A percentile compares a stretch with the other conserved stretches of the same genome.
Conservation (phyloP, 2,888 invertebrate genomes). For the Drosophila monieri region DNA sequence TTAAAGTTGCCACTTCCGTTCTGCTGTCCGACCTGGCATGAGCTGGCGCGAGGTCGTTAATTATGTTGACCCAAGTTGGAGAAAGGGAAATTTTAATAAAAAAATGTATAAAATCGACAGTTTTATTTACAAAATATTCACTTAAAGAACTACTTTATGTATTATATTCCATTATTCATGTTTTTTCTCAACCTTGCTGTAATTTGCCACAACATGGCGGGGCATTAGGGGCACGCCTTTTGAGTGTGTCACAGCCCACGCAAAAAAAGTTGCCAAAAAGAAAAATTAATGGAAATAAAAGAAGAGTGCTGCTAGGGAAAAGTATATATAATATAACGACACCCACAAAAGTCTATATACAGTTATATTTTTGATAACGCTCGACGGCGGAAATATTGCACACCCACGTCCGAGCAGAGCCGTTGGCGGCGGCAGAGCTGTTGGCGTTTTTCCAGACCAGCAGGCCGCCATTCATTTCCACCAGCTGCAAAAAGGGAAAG, state of each 20-base stretch:
- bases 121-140: no score
- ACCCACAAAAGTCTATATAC: constrained; percentile 41
- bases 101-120: background rate
- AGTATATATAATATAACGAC: constrained; percentile 16
- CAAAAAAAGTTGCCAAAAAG: constrained; percentile 48
- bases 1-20: constrained; percentile 54
- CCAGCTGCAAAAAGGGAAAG: constrained; percentile 32
- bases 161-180: background rate
- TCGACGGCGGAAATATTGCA: constrained; percentile 61
- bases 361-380: constrained; percentile 72
- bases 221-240: constrained; percentile 9
- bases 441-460: constrained; percentile 59
- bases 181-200: constrained; percentile 40
- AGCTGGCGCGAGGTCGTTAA: constrained; percentile 57
- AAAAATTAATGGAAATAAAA: constrained; percentile 20
- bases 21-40: constrained; percentile 3
- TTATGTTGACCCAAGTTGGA: constrained; percentile 43
- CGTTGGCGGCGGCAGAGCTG: constrained; percentile 29
- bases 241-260: constrained; percentile 55
- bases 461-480: constrained; percentile 66
- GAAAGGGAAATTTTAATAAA: constrained; percentile 29
- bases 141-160: background rate
- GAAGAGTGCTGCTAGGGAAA: constrained; percentile 19
- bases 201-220: constrained; percentile 45
- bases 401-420: constrained; percentile 64